Evolutionary conservation across 35 echinoderm and acorn worm species (phyloP), one percentile per base, ranked within the genome.

Genomic region (Chiridota heheva): DNA sequence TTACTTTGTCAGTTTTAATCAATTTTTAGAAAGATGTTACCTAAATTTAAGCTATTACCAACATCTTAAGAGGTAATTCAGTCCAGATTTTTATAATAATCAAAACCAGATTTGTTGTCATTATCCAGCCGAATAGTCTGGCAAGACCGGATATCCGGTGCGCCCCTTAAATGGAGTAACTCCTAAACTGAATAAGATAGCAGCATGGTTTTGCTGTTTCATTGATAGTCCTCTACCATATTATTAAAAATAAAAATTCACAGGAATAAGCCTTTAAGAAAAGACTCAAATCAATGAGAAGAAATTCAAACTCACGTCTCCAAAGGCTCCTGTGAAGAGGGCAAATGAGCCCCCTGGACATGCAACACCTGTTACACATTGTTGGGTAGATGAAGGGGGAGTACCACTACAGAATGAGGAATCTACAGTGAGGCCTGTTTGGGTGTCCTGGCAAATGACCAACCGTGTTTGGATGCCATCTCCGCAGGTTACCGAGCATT

Each of bases 401-500:
- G 26, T 27, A 5, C 58, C 42, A 2, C 33, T 62, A 56, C 73
- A 55, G 13, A 61, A 55, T 1, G 45, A 7, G 15, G 56, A 39
- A 6, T 63, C 27, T 3, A 46, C 73, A 3, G 62, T 42, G 1
- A 6, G 20, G 2, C 20, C 74, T 35, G 3, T 57, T 13, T 56
- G 44, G 27, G 40, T 26, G 31, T 87, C 45, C 8, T 63, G 44
- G 36, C 85, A 87, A 25, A 66, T 30, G 0, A 92, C 76, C 18
- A 37, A 76, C 22, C 89, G 64, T 0, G 36, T 43, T 22, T 85
- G 71, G 10, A 83, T 31, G 36, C 82, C 89, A 5, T 33, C 55
- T 5, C 89, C 89, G 17, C 89, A 91, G 4, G 89, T 80, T 22
- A 69, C 82, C 4, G 89, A 81, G 49, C 89, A 91, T 2, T 16